Evolutionary conservation across 2,113 vertebrate genomes (phyloP), one percentile per base, ranked within the genome.

Genomic region (Tychaedon coryphoeus): DNA sequence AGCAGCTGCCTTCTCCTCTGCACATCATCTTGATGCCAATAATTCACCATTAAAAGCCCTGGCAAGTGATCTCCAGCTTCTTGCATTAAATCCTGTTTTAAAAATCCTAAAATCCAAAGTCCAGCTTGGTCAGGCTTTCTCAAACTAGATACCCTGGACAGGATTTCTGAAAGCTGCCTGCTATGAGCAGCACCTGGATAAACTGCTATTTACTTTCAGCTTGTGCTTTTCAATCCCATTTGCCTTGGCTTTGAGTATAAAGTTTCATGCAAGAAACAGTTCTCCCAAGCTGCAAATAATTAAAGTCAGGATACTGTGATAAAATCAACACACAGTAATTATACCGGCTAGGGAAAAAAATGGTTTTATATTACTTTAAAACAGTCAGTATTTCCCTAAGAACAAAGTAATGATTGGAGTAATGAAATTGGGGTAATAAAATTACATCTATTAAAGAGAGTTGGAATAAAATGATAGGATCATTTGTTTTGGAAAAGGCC

Each of bases 231-330:
- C 61, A 56, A 43, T 43, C 19, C 65, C 89, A 87, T 71, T 51
- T 66, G 64, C 69, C 58, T 72, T n/a, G 24, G 26, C 53, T 87
- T 74, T 38, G 53, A 77, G 85, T 53, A 78, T 48, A 82, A 92
- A 54, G 78, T 74, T 82, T 88, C 28, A 1, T 7, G 36, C 23
- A 24, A 85, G n/a, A 50, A 90, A 65, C 60, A 43, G 25, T 25
- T 66, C 56, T 88, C 58, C 47, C 51, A 81, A 83, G 43, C 69
- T 76, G 50, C 72, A 89, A 89, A 85, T 58, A 72, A 94, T 60
- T 83, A 58, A 91, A 91, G 31, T 53, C 56, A 58, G 47, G 61
- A 80, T n/a, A 26, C 40, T 38, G 24, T 64, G 51, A 94, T 57
- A 92, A 92, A 86, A 64, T 9, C 62, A 92, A 69, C 43, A 89